phyloP scores from a whole-genome alignment of 2,113 vertebrate species.

The Upupa epops region DNA sequence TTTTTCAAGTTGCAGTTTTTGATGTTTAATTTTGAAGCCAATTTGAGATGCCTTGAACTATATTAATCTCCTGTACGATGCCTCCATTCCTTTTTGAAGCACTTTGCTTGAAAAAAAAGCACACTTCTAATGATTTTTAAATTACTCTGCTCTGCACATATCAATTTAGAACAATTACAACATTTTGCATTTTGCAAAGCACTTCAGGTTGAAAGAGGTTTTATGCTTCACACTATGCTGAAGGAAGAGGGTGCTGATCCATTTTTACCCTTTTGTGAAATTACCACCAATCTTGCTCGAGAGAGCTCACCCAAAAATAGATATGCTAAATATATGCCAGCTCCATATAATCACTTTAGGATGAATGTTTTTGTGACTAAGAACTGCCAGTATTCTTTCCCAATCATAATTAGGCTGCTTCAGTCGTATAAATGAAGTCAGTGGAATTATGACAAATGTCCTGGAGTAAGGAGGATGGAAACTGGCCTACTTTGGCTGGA shows the following conservation, averaged over 20 bases:
- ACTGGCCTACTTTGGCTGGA: conserved; percentile 51
- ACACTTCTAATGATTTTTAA: conserved; percentile 77
- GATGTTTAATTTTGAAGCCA: conserved; percentile 78
- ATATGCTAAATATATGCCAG: conserved; percentile 60
- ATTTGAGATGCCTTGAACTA: conserved; percentile 73
- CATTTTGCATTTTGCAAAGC: conserved; percentile 70
- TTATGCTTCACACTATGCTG: conserved; percentile 46
- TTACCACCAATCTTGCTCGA: conserved; percentile 45
- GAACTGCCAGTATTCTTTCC: conserved; percentile 55
- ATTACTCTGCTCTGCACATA: conserved; percentile 75
- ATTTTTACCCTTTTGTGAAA: conserved; percentile 64
- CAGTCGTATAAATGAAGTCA: conserved; percentile 54
- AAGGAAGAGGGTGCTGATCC: conserved; percentile 54
- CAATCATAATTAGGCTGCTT: conserved; percentile 60
- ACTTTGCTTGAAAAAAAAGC: conserved; percentile 74
- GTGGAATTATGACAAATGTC: conserved; percentile 55
- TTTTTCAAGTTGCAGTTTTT: conserved; percentile 73
- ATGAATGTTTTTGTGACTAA: conserved; percentile 58
- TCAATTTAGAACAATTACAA: conserved; percentile 77
- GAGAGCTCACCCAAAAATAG: conserved; percentile 67
- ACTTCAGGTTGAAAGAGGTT: conserved; percentile 68
- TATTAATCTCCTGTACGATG: conserved; percentile 72
- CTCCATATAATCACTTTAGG: conserved; percentile 55
- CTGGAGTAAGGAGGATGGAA: conserved; percentile 11
- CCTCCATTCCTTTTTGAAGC: conserved; percentile 71